Base-by-base conservation (phyloP, 2,113 vertebrate species). In the Festucalex cinctus region DNA sequence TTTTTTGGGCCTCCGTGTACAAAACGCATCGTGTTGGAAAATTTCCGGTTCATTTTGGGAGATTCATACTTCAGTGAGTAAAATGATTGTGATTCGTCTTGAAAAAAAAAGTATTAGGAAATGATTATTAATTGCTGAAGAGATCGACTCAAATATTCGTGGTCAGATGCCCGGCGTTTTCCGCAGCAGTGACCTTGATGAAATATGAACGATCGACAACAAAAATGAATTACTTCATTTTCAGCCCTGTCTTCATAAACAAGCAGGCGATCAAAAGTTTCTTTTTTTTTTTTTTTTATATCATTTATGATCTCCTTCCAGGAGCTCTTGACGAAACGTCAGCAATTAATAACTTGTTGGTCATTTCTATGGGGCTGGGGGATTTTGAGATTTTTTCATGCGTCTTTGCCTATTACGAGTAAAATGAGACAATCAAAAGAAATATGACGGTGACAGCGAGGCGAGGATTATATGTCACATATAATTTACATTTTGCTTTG, bases 161-260 rank as follows among this genome's bases (percentile, higher is more conserved):
- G 71, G 71, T 80, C 65, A 82, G 43, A 41, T 60, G 63, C 69
- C 32, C 75, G 85, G 81, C 48, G 22, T 58, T 78, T 84, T 79
- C 76, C 64, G 74, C 65, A 48, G 57, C 58, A 5, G 9, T 63
- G 70, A 82, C 82, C 82, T 80, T 88, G 81, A 88, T 88, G 79
- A 83, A 83, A 75, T 76, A 70, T 70, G 83, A 83, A 75, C 70
- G 69, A 82, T 86, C 66, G 80, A 78, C 67, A 66, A 79, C 65
- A 53, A 70, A 86, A 87, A 86, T 75, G 54, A 85, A 90, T 87
- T 72, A 81, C 72, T 79, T 83, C 75, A 86, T 74, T 86, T 85
- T 84, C 76, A 43, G 26, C 43, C 66, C 61, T 71, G 65, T 74
- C 77, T 90, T 88, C 77, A 72, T 36, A 46, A 87, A 88, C 80